phyloP scores from a whole-genome alignment of 1,140 invertebrate species.

The Phthorimaea operculella region DNA sequence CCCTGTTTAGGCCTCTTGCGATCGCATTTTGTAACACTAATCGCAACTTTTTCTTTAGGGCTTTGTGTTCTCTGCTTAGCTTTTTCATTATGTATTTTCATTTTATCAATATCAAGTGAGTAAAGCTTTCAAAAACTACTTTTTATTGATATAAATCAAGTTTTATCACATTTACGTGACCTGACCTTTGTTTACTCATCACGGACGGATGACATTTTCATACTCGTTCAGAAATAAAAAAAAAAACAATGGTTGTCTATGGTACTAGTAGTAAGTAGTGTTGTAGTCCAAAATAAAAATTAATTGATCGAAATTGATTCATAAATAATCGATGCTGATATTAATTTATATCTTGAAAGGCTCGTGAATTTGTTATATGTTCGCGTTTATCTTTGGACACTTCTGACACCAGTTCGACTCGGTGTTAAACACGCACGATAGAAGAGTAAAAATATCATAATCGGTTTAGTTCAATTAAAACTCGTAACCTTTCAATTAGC shows the following conservation, averaged over 20 bases:
- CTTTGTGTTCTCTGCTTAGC: constrained; percentile 23
- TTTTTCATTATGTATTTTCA: constrained; percentile 35
- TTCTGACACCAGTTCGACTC: too few relatives aligned
- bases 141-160: not conserved
- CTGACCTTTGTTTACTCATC: not conserved
- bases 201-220: not conserved
- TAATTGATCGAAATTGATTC: too few relatives aligned
- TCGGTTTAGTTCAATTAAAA: too few relatives aligned
- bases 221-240: not conserved
- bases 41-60: constrained; percentile 28
- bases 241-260: not conserved
- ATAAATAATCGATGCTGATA: too few relatives aligned
- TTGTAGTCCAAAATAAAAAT: not conserved
- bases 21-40: constrained; percentile 37
- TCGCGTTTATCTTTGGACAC: too few relatives aligned
- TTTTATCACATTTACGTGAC: not conserved
- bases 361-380: too few relatives aligned
- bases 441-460: too few relatives aligned
- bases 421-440: too few relatives aligned
- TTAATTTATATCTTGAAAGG: too few relatives aligned
- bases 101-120: not conserved
- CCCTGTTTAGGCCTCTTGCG: constrained; percentile 30
- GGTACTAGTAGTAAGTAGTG: not conserved
- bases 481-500: too few relatives aligned
- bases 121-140: not conserved